phyloP scores from a whole-genome alignment of 2,113 vertebrate genomes.

The Prinia subflava region DNA sequence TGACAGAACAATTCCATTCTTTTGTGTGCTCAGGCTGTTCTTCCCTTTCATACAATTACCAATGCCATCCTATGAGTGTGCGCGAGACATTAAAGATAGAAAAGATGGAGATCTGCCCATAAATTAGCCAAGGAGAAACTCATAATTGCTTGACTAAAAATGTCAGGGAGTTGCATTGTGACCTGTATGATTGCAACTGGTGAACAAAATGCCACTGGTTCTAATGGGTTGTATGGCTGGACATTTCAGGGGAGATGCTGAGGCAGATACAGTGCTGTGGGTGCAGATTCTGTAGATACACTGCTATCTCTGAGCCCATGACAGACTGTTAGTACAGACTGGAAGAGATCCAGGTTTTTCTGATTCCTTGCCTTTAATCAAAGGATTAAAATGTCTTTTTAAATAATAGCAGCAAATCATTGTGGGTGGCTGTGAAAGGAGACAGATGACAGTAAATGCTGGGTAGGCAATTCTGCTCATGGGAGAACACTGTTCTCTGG shows the following conservation, averaged over 20 bases:
- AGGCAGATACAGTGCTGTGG: neutral
- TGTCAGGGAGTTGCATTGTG: neutral
- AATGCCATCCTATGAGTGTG: neutral
- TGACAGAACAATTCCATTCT: neutral
- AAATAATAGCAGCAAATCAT: neutral
- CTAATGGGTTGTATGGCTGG: neutral
- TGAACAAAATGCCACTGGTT: neutral
- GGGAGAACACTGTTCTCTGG: neutral
- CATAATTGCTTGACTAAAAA: neutral
- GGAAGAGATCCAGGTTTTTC: neutral
- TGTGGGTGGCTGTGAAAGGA: slow-evolving; percentile 21
- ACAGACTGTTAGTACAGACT: neutral
- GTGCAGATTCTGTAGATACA: neutral
- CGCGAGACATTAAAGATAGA: neutral
- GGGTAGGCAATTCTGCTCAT: neutral
- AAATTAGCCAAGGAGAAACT: neutral
- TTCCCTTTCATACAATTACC: neutral
- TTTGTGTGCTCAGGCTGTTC: neutral
- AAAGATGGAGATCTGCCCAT: neutral
- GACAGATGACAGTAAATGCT: neutral
- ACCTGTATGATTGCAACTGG: neutral
- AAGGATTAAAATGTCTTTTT: neutral
- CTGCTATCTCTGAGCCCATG: neutral
- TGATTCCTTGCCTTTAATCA: slow-evolving; percentile 3
- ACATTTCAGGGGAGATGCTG: neutral